Evolutionary conservation across 1,140 invertebrate genomes (phyloP), one percentile per base, ranked within the genome.

Genomic region (Pseudomyrmex concolor): DNA sequence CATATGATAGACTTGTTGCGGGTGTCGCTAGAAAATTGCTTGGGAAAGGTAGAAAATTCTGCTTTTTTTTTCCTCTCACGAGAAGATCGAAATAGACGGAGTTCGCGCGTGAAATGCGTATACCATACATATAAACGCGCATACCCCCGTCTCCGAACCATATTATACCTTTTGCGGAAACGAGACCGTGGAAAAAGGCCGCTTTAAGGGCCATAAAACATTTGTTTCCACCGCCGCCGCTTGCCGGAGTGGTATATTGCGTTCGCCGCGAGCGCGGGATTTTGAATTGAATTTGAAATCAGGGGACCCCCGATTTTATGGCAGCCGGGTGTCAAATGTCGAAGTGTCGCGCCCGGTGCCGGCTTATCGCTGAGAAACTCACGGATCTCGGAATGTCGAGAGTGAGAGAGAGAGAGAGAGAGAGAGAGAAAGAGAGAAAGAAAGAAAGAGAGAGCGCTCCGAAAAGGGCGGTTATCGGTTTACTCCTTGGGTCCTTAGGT

Each of bases 211-310:
- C 87, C 91, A 92, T 92, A 93, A 93, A 93, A 93, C 90, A 92
- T 93, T 92, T 93, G 92, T 91, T 92, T 92, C 89, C 89, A 86
- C 86, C 85, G 74, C 54, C 80, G 83, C 63, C 64, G 74, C 64
- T 87, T 84, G 84, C 72, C 74, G 54, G 19, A 72, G 54, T 59
- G 83, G 71, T 91, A 91, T 92, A 91, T 91, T 90, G 87, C 89
- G 71, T 86, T 89, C 83, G 67, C 51, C 81, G 84, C 84, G 63
- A 76, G 71, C 83, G 77, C 68, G 85, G 87, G 89, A 91, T 91
- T 93, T 92, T 86, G 89, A 92, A 92, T 92, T 93, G 92, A 93
- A 93, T 93, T 92, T 92, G 81, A 93, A 93, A 93, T 92, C 89
- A 89, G 87, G 89, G 85, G 89, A 72, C 87, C 90, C 91, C 90